Evolutionary conservation across 2,888 invertebrate species (phyloP).

Genomic region (Cecidostiba fungosa): DNA sequence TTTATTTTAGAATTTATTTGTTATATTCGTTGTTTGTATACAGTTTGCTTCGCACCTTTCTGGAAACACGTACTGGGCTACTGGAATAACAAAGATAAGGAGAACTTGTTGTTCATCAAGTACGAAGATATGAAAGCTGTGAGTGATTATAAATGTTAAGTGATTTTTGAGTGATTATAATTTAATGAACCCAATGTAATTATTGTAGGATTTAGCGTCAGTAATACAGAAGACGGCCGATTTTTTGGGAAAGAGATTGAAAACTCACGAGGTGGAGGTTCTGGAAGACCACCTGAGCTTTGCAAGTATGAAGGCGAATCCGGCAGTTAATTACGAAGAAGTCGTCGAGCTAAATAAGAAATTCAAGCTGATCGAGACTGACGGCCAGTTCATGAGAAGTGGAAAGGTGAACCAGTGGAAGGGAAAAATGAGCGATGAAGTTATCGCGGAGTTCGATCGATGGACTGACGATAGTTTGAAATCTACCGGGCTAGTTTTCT

Average conservation of each 20-base stretch:
- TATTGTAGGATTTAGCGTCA: conserved; percentile 79
- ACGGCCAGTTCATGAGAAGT: conserved; percentile 80
- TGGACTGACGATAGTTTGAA: conserved; percentile 77
- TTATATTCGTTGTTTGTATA: neutral
- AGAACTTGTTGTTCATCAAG: conserved; percentile 71
- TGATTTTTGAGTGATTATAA: neutral
- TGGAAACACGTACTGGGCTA: conserved; percentile 73
- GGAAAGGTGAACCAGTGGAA: conserved; percentile 81
- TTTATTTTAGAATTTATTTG: neutral
- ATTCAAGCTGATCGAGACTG: conserved; percentile 69
- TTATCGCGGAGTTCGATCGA: conserved; percentile 80
- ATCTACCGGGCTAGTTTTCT: conserved; percentile 69
- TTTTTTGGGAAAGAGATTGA: conserved; percentile 81
- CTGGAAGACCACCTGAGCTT: conserved; percentile 83
- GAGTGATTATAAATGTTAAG: conserved; percentile 57
- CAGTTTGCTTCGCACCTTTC: conserved; percentile 71
- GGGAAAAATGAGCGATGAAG: conserved; percentile 74
- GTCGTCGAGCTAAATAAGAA: conserved; percentile 76
- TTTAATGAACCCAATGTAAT: neutral
- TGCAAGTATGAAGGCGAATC: conserved; percentile 83
- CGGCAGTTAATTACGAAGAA: conserved; percentile 81
- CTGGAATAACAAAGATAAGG: conserved; percentile 68
- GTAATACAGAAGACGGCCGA: conserved; percentile 81
- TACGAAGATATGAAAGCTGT: conserved; percentile 76
- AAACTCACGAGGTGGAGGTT: conserved; percentile 79